Conservation (phyloP, 2,888 invertebrate species). For the Lasioglossum villosulum region DNA sequence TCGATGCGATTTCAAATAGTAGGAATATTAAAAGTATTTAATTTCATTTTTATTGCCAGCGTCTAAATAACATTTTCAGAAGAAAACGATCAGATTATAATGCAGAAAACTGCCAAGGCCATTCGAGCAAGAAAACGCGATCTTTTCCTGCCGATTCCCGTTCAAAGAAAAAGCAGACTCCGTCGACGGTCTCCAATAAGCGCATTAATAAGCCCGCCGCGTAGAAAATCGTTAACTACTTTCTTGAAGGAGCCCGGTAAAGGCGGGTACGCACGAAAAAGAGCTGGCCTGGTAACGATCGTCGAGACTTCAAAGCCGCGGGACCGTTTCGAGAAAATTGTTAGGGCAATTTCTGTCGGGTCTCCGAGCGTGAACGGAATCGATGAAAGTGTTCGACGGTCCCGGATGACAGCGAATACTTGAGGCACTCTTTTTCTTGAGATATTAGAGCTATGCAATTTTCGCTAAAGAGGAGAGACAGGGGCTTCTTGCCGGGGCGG, state of each 20-base stretch:
- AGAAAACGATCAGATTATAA: background rate
- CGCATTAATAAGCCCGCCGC: conserved; percentile 2
- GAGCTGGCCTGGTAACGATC: conserved; percentile 28
- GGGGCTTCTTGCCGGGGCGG: background rate
- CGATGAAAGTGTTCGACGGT: background rate
- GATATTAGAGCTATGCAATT: conserved; percentile 29
- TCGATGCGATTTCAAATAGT: background rate
- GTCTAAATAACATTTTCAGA: background rate
- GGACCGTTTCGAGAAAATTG: conserved; percentile 34
- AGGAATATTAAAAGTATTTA: background rate
- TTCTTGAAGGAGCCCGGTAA: background rate
- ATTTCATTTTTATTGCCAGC: background rate
- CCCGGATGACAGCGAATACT: background rate
- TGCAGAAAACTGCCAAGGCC: background rate
- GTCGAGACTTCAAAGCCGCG: conserved; percentile 37
- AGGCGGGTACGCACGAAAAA: conserved; percentile 5
- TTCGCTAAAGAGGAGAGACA: conserved; percentile 2
- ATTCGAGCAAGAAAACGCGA: background rate
- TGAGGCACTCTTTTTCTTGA: conserved; percentile 1
- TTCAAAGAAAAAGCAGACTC: background rate
- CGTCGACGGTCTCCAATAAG: background rate
- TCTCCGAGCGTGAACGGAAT: background rate
- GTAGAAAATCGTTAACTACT: conserved; percentile 7
- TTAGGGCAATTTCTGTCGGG: conserved; percentile 14
- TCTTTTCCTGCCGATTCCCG: background rate